phyloP scores from a whole-genome alignment of 2,888 invertebrate genomes.

The Dicycla oo region DNA sequence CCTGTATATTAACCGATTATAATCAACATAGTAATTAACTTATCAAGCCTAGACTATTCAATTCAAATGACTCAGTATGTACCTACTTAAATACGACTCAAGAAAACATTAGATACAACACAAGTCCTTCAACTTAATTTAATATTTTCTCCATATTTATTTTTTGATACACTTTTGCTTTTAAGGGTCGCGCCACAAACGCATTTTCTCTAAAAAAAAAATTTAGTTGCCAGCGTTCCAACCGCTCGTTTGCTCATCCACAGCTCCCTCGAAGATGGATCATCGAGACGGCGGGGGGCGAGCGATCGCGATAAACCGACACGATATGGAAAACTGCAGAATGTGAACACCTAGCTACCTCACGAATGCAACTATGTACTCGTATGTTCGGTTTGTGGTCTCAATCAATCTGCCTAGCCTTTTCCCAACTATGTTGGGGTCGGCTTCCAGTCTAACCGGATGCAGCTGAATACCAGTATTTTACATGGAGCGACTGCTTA shows the following conservation, averaged over 20 bases:
- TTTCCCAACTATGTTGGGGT: too few species aligned
- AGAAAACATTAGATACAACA: neutral
- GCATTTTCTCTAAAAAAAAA: neutral
- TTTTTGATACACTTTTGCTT: too few species aligned
- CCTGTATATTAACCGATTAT: too few species aligned
- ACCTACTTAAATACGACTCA: too few species aligned
- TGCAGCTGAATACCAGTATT: too few species aligned
- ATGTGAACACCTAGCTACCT: constrained; percentile 70
- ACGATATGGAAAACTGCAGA: constrained; percentile 85
- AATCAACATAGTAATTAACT: too few species aligned
- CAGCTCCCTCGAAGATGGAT: constrained; percentile 84
- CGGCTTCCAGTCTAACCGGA: too few species aligned
- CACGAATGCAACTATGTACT: constrained; percentile 61
- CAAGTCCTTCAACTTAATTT: neutral
- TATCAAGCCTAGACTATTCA: neutral
- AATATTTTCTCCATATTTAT: too few species aligned
- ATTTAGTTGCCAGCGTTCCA: constrained; percentile 5
- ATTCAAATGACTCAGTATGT: too few species aligned
- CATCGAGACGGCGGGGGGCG: constrained; percentile 83
- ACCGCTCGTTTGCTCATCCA: constrained; percentile 71
- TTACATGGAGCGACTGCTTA: too few species aligned
- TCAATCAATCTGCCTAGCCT: too few species aligned
- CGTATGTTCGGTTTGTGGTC: constrained; percentile 42
- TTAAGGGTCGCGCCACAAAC: too few species aligned
- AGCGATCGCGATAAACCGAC: constrained; percentile 81